These are phyloP conservation scores for Sus cebifrons DNA, from an alignment of 2,797 vertebrate genomes.

Conservation along the genomic window DNA sequence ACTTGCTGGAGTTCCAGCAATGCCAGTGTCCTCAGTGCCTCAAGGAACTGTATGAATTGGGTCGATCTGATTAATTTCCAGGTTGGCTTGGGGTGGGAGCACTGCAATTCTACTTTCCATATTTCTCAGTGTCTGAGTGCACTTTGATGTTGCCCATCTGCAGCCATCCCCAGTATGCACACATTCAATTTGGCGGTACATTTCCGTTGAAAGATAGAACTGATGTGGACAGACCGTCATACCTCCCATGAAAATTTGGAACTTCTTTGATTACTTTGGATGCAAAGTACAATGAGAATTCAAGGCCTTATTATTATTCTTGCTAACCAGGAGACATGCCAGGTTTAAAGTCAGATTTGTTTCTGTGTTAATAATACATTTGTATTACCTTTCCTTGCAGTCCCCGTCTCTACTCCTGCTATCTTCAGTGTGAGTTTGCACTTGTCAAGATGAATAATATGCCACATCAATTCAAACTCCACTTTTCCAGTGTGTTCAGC, in stretches of 20 bases:
- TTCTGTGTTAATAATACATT: slow-evolving; percentile 90
- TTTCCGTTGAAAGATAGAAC: slow-evolving; percentile 57
- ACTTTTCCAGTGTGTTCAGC: slow-evolving; percentile 90
- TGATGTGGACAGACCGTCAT: not conserved
- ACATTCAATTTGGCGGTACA: slow-evolving; percentile 27
- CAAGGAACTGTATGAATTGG: not conserved
- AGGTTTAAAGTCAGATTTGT: slow-evolving; percentile 87
- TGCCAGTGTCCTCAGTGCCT: not conserved
- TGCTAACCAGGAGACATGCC: slow-evolving; percentile 76
- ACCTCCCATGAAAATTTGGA: slow-evolving; percentile 52
- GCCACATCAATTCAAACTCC: slow-evolving; percentile 90
- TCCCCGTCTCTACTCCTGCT: slow-evolving; percentile 87
- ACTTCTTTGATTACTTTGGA: slow-evolving; percentile 67
- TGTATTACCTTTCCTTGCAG: slow-evolving; percentile 89
- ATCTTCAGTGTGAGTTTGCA: slow-evolving; percentile 91
- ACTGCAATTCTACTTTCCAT: too few relatives aligned
- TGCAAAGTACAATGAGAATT: slow-evolving; percentile 77
- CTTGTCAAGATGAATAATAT: slow-evolving; percentile 93
- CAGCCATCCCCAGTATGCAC: not conserved
- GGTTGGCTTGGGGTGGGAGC: not conserved
- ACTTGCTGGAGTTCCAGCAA: not conserved
- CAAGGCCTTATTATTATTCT: slow-evolving; percentile 87
- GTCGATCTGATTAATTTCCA: not conserved
- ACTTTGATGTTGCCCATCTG: not conserved
- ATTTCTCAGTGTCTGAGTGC: not conserved